Evolutionary conservation across 1,140 invertebrate species (phyloP), one percentile per base, ranked within the genome.

Genomic region (Cydia fagiglandana): DNA sequence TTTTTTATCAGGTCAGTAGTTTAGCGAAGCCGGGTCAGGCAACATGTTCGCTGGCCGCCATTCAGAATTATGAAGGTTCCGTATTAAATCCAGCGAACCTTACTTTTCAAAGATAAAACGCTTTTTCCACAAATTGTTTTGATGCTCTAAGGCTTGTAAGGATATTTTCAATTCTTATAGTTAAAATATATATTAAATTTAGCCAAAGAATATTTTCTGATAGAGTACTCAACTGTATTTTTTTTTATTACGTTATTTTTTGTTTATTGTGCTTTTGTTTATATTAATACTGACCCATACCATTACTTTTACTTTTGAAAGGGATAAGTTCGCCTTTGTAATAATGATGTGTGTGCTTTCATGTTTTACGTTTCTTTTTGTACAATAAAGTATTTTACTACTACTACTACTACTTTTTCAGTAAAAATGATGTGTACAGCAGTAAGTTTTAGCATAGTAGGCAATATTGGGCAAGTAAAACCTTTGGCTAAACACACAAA

Each of bases 1-100:
- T 70, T 70, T 66, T 70, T 70, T 34, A 70, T 70, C 66, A 70
- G 66, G 66, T 70, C 66, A 70, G 20, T 70, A 38, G 66, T 70
- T 70, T 45, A 38, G 66, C 30, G 30, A 61, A 61, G 50, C 28
- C 24, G 64, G 64, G 64, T 68, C 64, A 38, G 5, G 34, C 66
- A 70, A 70, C 66, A 70, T 70, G 66, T 70, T 70, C 66, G 30
- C 64, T 38, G n/a, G 64, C 30, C 64, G 64, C 64, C 64, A 38
- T 70, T 70, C 66, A 70, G 17, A 70, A 70, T 70, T 70, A 70
- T 70, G 66, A 70, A 70, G 66, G 66, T 66, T 24, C 38, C 66
- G 17, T 70, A 70, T 70, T 70, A 70, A 70, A 70, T 38, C 66
- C 66, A 70, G 20, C 24, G 5, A 38, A 70, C 66, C 66, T 70